These are phyloP conservation scores for Esox masquinongy DNA, from an alignment of 2,797 vertebrate genomes.

Conservation along the genomic window DNA sequence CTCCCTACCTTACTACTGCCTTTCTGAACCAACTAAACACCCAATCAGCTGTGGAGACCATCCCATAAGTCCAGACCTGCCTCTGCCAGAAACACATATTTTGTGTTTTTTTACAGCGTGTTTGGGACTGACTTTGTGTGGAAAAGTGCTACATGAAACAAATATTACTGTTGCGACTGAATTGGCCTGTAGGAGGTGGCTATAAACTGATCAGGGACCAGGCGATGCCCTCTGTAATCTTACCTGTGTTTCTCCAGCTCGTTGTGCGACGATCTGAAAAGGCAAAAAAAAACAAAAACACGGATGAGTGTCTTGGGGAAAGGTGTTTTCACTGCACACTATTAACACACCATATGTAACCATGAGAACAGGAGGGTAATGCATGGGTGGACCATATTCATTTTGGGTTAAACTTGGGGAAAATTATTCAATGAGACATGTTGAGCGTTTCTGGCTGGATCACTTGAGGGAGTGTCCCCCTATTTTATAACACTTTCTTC, in stretches of 20 bases:
- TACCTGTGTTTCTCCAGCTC: slow-evolving; percentile 99
- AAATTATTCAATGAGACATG: not conserved
- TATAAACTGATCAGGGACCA: not conserved
- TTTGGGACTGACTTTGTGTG: too few species aligned
- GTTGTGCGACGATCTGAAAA: slow-evolving; percentile 89
- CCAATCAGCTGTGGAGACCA: too few species aligned
- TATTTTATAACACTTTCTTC: not conserved
- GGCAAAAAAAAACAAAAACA: slow-evolving; percentile 45
- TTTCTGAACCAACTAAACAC: too few species aligned
- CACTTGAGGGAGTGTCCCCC: not conserved
- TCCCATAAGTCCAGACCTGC: too few species aligned
- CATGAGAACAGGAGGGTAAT: not conserved
- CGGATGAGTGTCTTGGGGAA: slow-evolving; percentile 19
- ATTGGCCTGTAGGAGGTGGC: not conserved
- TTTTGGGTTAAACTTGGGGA: not conserved
- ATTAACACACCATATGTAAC: not conserved
- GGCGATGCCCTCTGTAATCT: slow-evolving; percentile 54
- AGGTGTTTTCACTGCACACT: not conserved
- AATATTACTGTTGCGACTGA: too few species aligned
- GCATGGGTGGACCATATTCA: not conserved
- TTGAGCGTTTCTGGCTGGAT: not conserved
- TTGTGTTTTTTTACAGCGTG: too few species aligned
- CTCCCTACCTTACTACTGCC: too few species aligned
- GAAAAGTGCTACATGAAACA: too few species aligned
- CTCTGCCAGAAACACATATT: too few species aligned